Percentiles rank a stretch among this genome's conserved stretches.
phyloP scores from a whole-genome alignment of 2,113 vertebrate genomes.

The Porphyrio hochstetteri region DNA sequence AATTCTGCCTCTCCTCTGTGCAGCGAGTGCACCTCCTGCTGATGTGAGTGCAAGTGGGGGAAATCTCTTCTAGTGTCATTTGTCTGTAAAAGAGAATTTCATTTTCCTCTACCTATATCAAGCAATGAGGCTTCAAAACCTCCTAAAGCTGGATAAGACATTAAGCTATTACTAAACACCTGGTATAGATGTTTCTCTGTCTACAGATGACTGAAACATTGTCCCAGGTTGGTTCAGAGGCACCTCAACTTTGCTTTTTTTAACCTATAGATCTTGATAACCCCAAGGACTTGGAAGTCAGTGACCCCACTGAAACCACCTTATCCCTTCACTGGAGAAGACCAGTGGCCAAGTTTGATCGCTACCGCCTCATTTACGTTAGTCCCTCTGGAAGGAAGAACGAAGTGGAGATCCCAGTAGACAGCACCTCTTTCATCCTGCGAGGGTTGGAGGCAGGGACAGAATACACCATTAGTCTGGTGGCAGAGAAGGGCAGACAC shows the following conservation, averaged over 20 bases:
- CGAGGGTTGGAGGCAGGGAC: conserved; percentile 80
- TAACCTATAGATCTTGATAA: conserved; percentile 84
- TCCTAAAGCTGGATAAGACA: neutral
- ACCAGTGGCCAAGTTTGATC: conserved; percentile 88
- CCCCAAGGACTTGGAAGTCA: conserved; percentile 86
- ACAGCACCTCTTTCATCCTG: conserved; percentile 78
- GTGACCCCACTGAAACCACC: conserved; percentile 81
- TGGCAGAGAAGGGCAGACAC: conserved; percentile 85
- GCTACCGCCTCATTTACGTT: conserved; percentile 81
- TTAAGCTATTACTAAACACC: neutral
- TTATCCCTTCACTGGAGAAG: conserved; percentile 85
- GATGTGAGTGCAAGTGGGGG: neutral
- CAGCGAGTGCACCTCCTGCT: neutral
- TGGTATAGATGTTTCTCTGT: too few species aligned
- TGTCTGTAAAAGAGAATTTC: neutral
- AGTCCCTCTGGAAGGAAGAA: conserved; percentile 68
- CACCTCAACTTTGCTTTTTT: neutral
- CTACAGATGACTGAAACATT: neutral
- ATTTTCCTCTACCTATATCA: neutral
- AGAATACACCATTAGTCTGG: conserved; percentile 85
- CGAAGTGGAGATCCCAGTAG: conserved; percentile 78
- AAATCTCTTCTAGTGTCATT: neutral
- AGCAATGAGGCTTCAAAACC: neutral
- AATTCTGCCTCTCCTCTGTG: neutral
- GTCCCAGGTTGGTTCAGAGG: neutral